Evolutionary conservation across 2,113 vertebrate species (phyloP), one percentile per base, ranked within the genome.

Genomic region (Halcyon senegalensis): DNA sequence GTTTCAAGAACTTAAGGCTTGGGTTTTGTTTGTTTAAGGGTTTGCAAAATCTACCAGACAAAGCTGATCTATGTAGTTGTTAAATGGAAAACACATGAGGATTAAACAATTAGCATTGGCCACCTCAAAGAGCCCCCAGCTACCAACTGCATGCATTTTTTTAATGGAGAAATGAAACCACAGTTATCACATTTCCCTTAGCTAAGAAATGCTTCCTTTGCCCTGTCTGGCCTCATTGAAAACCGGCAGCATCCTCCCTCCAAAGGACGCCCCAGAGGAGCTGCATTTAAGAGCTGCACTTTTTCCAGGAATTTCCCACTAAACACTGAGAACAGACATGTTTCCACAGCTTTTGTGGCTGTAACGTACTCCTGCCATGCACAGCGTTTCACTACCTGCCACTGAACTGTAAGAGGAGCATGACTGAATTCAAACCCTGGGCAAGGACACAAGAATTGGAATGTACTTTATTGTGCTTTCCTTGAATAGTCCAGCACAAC

Each of bases 41-140:
- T 48, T 90, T 79, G 90, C 73, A 90, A 88, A 93, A 77, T 68
- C 73, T 64, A 77, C 33, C 44, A 66, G 55, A 94, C 60, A 94
- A 94, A 63, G 58, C 30, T 43, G 39, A 73, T 75, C 39, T 4
- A 50, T 66, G 66, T 53, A 33, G 31, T 2, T 90, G 13, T 60
- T 84, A 79, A 28, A 56, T 3, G 56, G 67, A 95, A 80, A 79
- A 44, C 59, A 84, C 4, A 8, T 7, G 17, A 8, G 16, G 50
- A 62, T 79, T 79, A 7, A 66, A 87, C 87, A 90, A 89, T 51
- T 41, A 72, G 24, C 27, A 84, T 0, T 63, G 51, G 72, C 41
- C n/a, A 73, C 20, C 64, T 80, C 75, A 74, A 78, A 59, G 39
- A 76, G 11, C 8, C 21, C 31, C n/a, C 25, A 79, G 58, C 11